phyloP scores from a whole-genome alignment of 2,888 invertebrate genomes.

The Ormyrus rosae region DNA sequence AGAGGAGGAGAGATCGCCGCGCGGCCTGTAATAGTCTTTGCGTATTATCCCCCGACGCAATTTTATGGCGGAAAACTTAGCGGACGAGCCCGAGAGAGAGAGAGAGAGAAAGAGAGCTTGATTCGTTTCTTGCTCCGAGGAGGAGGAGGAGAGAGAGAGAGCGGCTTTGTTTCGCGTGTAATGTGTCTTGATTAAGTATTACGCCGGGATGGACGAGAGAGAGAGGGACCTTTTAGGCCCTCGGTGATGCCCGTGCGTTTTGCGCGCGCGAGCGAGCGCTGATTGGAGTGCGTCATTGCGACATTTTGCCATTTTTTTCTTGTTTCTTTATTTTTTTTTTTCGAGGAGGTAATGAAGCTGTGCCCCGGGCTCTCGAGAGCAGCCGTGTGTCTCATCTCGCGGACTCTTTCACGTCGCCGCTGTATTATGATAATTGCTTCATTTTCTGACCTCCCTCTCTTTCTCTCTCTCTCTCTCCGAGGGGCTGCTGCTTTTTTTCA shows the following conservation, averaged over 20 bases:
- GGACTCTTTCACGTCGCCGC: no score
- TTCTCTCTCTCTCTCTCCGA: no score
- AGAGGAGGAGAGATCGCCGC: constrained; percentile 28
- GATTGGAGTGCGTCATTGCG: constrained; percentile 45
- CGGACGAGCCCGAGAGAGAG: background rate
- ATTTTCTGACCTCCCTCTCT: constrained; percentile 8
- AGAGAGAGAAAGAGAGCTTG: constrained; percentile 17
- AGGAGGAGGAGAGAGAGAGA: background rate
- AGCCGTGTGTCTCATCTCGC: background rate
- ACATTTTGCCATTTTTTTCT: constrained; percentile 50
- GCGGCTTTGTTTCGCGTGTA: constrained; percentile 54
- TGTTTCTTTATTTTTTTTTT: no score
- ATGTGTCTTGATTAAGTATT: constrained; percentile 57
- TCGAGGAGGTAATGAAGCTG: constrained; percentile 37
- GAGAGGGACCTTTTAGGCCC: constrained; percentile 7
- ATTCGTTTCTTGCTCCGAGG: constrained; percentile 35
- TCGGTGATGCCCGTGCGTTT: constrained; percentile 22
- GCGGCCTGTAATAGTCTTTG: constrained; percentile 57
- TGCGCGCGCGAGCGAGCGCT: background rate
- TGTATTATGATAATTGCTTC: constrained; percentile 31
- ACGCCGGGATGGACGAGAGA: constrained; percentile 20
- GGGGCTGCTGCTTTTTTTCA: no score
- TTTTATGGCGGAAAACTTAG: constrained; percentile 54
- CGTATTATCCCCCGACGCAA: constrained; percentile 58
- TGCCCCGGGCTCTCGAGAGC: background rate